A percentile compares a stretch with the other conserved stretches of the same genome.
phyloP scores from a whole-genome alignment of 2,797 vertebrate species.

The Karalla daura region DNA sequence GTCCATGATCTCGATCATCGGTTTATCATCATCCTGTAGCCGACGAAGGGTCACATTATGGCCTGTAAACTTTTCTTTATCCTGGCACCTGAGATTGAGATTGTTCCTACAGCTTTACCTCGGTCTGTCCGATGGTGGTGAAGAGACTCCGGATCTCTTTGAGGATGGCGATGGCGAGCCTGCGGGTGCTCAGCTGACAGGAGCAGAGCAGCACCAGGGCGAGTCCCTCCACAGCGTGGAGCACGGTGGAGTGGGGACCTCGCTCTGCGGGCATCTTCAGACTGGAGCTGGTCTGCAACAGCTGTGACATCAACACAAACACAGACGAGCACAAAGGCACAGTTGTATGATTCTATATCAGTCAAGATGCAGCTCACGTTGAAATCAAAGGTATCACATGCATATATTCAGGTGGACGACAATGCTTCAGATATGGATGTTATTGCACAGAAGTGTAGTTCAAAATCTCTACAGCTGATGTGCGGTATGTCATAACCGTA shows the following conservation, averaged over 20 bases:
- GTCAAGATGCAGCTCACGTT: too few species aligned
- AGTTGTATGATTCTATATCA: too few species aligned
- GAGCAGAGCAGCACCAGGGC: constrained; percentile 95
- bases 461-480: too few species aligned
- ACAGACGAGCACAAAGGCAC: too few species aligned
- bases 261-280: constrained; percentile 87
- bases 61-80: not conserved
- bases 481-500: too few species aligned
- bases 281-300: constrained; percentile 80
- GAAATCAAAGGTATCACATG: too few species aligned
- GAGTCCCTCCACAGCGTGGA: constrained; percentile 97
- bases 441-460: too few species aligned
- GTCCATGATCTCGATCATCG: constrained; percentile 98
- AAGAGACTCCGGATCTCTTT: constrained; percentile 95
- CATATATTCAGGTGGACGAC: too few species aligned
- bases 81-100: not conserved
- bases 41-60: constrained; percentile 12
- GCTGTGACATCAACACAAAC: constrained; percentile 37
- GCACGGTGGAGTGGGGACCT: constrained; percentile 91
- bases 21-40: constrained; percentile 93
- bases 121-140: constrained; percentile 90
- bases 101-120: constrained; percentile 84
- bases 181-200: constrained; percentile 93
- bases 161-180: constrained; percentile 91
- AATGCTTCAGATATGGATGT: too few species aligned